Percentiles rank a stretch among this genome's conserved stretches.
Evolutionary conservation across 2,888 invertebrate species (phyloP).

Genomic region (Selenia dentaria): DNA sequence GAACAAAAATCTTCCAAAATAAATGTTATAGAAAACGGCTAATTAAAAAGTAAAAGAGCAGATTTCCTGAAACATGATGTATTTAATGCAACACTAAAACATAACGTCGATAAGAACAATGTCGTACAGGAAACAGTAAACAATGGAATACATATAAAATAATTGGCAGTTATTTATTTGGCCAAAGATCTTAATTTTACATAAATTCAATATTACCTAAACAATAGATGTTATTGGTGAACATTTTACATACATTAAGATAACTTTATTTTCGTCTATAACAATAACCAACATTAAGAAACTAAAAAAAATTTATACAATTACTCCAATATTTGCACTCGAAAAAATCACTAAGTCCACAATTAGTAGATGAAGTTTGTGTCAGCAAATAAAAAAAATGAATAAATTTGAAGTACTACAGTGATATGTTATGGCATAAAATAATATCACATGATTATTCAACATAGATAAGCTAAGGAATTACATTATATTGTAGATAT

Average conservation of each 20-base stretch:
- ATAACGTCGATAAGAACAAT: conserved; percentile 64
- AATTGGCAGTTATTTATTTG: conserved; percentile 72
- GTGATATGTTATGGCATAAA: conserved; percentile 7
- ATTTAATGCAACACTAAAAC: conserved; percentile 76
- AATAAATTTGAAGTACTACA: background rate
- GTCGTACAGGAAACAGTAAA: conserved; percentile 59
- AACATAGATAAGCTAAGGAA: conserved; percentile 2
- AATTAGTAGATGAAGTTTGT: no score
- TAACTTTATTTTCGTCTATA: no score
- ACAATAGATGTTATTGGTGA: no score
- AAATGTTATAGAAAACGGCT: conserved; percentile 68
- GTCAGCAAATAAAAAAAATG: background rate
- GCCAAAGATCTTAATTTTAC: conserved; percentile 53
- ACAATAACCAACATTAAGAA: no score
- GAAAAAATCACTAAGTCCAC: no score
- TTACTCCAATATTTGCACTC: no score
- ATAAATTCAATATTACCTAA: conserved; percentile 36
- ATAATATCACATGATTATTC: background rate
- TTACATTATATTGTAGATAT: background rate
- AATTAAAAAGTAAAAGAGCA: conserved; percentile 58
- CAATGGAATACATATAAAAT: conserved; percentile 52
- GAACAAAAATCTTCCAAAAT: conserved; percentile 81
- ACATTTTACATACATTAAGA: no score
- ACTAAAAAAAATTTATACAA: no score
- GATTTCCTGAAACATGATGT: conserved; percentile 68